Evolutionary conservation across 2,888 invertebrate genomes (phyloP).

Genomic region (Nebria brevicollis): DNA sequence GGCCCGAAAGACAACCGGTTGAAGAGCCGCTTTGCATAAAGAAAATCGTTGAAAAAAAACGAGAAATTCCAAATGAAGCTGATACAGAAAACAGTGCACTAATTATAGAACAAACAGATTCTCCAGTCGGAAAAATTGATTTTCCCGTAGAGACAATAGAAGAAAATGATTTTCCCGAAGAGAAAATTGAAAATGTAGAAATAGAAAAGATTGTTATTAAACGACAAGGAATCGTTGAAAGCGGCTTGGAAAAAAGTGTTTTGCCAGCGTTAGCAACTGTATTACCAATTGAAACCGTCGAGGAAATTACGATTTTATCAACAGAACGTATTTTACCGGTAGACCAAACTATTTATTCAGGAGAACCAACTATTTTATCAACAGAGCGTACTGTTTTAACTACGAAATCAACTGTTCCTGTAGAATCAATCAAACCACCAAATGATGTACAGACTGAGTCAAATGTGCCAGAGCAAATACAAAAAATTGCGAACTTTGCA

Average conservation of each 20-base stretch:
- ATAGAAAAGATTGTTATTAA: neutral
- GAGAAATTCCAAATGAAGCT: neutral
- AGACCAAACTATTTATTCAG: neutral
- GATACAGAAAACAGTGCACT: neutral
- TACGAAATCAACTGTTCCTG: neutral
- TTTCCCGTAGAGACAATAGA: neutral
- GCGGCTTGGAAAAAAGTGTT: neutral
- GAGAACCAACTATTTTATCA: no score
- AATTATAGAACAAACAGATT: conserved; percentile 10
- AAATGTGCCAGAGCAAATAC: neutral
- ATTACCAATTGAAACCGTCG: neutral
- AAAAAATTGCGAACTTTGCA: neutral
- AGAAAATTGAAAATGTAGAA: neutral
- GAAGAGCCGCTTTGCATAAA: conserved; percentile 16
- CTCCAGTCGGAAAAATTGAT: neutral
- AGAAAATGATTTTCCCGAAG: neutral
- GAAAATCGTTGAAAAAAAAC: conserved; percentile 3
- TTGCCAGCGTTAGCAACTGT: neutral
- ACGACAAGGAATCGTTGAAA: neutral
- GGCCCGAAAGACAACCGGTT: conserved; percentile 32
- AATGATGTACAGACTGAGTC: neutral
- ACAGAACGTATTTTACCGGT: neutral
- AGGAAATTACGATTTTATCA: neutral
- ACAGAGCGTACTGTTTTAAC: no score
- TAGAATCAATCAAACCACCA: neutral